Percentiles rank a stretch among this genome's conserved stretches.
phyloP scores from a whole-genome alignment of 30 jellyfish, hydroid and myxozoan genomes.

The Aurelia aurita region DNA sequence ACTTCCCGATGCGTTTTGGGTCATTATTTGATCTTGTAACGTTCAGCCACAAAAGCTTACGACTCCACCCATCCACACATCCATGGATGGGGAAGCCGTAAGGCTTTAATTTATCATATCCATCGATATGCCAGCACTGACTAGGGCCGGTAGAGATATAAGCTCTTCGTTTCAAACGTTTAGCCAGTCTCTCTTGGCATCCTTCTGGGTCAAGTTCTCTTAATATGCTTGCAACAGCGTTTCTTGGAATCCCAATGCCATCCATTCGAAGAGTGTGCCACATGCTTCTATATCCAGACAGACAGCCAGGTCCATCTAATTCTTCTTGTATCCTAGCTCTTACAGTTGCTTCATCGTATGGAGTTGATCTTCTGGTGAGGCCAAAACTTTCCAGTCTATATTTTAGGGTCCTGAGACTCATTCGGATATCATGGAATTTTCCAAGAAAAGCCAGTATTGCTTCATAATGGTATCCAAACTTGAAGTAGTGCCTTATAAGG shows the following conservation, averaged over 20 bases:
- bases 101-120: constrained; percentile 69
- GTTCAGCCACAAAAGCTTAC: constrained; percentile 73
- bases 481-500: constrained; percentile 51
- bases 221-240: constrained; percentile 49
- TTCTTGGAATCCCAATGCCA: constrained; percentile 44
- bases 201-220: constrained; percentile 77
- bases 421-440: constrained; percentile 49
- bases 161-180: constrained; percentile 35
- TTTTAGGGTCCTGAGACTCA: constrained; percentile 70
- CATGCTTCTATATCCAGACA: constrained; percentile 67
- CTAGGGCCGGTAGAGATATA: constrained; percentile 70
- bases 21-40: constrained; percentile 62
- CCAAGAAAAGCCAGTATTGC: constrained; percentile 54
- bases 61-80: constrained; percentile 77
- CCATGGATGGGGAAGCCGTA: constrained; percentile 76
- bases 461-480: constrained; percentile 56
- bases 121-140: constrained; percentile 76
- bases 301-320: constrained; percentile 75
- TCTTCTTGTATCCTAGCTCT: constrained; percentile 60
- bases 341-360: constrained; percentile 55
- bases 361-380: constrained; percentile 50
- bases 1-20: constrained; percentile 54
- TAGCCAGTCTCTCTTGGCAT: constrained; percentile 42
- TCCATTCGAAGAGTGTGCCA: constrained; percentile 74
- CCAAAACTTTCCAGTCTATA: constrained; percentile 56